Percentiles rank a stretch among this genome's conserved stretches.
Evolutionary conservation across 2,797 vertebrate genomes (phyloP).

Genomic region (Notamacropus eugenii): DNA sequence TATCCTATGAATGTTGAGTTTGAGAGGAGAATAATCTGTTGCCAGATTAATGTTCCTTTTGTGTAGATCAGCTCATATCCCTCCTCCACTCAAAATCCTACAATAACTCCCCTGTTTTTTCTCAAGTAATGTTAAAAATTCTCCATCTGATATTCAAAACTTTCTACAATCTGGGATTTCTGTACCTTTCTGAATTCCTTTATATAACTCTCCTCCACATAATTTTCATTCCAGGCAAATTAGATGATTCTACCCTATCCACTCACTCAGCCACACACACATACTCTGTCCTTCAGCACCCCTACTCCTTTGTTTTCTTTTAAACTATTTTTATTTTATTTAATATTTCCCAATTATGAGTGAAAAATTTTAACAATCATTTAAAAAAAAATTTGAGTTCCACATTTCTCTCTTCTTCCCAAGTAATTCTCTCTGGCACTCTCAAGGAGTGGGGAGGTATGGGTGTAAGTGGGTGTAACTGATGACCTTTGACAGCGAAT

Average conservation of each 20-base stretch:
- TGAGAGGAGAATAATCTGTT: not conserved
- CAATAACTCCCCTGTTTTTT: not conserved
- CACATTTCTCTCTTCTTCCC: not conserved
- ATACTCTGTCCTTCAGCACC: not conserved
- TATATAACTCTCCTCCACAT: not conserved
- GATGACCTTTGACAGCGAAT: constrained; percentile 80
- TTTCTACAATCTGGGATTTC: not conserved
- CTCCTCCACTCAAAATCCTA: not conserved
- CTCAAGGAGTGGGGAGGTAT: too few relatives aligned
- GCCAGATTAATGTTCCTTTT: not conserved
- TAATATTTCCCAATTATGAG: not conserved
- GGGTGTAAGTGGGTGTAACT: constrained; percentile 46
- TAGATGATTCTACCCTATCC: not conserved
- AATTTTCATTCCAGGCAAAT: not conserved
- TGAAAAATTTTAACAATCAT: not conserved
- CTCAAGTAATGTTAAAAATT: not conserved
- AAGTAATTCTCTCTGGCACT: too few relatives aligned
- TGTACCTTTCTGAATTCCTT: not conserved
- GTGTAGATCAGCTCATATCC: not conserved
- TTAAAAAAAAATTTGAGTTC: not conserved
- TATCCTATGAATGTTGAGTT: not conserved
- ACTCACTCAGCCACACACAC: not conserved
- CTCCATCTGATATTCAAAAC: not conserved
- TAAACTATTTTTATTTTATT: not conserved
- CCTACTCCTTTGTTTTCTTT: not conserved